phyloP scores from a whole-genome alignment of 2,113 vertebrate species.

The Melozone crissalis region DNA sequence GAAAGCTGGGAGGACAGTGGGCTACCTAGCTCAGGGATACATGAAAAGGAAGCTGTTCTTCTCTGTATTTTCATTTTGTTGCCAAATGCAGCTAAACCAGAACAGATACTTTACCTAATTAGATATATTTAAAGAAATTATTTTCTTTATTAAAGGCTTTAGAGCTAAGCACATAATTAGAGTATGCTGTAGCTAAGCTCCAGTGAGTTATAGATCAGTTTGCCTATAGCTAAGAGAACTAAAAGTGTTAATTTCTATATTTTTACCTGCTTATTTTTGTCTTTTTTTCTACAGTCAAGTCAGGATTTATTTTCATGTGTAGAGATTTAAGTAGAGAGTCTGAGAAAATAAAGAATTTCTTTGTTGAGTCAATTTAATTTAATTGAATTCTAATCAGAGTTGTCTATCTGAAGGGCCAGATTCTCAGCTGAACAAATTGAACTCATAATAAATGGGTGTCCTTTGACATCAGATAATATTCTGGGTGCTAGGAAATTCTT shows the following conservation, averaged over 20 bases:
- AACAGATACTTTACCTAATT: slow-evolving; percentile 25
- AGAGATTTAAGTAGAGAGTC: background rate
- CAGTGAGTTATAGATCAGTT: slow-evolving; percentile 18
- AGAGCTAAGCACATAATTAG: slow-evolving; percentile 44
- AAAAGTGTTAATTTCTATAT: background rate
- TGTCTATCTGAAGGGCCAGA: background rate
- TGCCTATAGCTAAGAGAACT: background rate
- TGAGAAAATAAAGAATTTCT: background rate
- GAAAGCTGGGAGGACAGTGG: background rate
- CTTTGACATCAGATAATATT: background rate
- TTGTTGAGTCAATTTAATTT: background rate
- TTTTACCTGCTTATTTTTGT: background rate
- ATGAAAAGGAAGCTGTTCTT: background rate
- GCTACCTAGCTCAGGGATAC: background rate
- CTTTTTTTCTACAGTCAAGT: background rate
- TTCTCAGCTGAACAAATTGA: background rate
- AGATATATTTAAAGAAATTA: slow-evolving; percentile 22
- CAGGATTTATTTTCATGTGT: background rate
- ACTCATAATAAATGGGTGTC: accelerated
- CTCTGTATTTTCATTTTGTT: background rate
- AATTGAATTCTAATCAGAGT: background rate
- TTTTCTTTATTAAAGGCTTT: slow-evolving; percentile 54
- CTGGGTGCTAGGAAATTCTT: background rate
- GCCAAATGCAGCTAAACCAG: slow-evolving; percentile 9
- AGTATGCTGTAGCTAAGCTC: background rate